Evolutionary conservation across 2,888 invertebrate genomes (phyloP).

Genomic region (Glomeris marginata): DNA sequence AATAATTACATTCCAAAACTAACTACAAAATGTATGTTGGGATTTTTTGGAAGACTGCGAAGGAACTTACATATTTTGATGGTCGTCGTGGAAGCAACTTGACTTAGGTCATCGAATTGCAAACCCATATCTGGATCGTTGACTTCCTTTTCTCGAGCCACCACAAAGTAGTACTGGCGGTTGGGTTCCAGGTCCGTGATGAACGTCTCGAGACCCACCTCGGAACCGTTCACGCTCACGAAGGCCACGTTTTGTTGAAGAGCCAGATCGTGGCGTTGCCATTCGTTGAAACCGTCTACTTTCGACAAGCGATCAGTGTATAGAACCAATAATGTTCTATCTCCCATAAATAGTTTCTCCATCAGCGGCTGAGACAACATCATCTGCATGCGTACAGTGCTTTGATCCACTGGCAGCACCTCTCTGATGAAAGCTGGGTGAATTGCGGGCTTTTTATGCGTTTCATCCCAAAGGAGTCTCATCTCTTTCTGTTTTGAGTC

Average conservation of each 20-base stretch:
- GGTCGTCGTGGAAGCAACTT: conserved; percentile 5
- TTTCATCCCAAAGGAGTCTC: no score
- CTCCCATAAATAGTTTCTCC: conserved; percentile 10
- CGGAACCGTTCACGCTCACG: conserved; percentile 9
- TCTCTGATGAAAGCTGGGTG: no score
- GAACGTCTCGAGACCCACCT: conserved; percentile 5
- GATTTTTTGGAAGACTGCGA: neutral
- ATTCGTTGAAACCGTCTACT: conserved; percentile 5
- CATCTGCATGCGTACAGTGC: conserved; percentile 7
- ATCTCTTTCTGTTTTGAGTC: no score
- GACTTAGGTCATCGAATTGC: conserved; percentile 9
- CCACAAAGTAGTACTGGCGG: conserved; percentile 10
- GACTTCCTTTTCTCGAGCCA: conserved; percentile 1
- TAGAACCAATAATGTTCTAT: conserved; percentile 5
- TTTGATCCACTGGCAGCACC: no score
- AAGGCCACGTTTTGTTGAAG: conserved; percentile 11
- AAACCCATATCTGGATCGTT: conserved; percentile 9
- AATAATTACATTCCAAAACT: neutral
- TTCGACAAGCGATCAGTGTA: conserved; percentile 7
- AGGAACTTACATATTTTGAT: conserved; percentile 4
- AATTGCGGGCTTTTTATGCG: no score
- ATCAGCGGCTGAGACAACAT: conserved; percentile 5
- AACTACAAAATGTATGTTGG: neutral
- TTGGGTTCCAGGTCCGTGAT: conserved; percentile 9
- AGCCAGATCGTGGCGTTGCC: conserved; percentile 9